Base-by-base conservation (phyloP, 2,113 vertebrate genomes). In the Pluvialis apricaria region DNA sequence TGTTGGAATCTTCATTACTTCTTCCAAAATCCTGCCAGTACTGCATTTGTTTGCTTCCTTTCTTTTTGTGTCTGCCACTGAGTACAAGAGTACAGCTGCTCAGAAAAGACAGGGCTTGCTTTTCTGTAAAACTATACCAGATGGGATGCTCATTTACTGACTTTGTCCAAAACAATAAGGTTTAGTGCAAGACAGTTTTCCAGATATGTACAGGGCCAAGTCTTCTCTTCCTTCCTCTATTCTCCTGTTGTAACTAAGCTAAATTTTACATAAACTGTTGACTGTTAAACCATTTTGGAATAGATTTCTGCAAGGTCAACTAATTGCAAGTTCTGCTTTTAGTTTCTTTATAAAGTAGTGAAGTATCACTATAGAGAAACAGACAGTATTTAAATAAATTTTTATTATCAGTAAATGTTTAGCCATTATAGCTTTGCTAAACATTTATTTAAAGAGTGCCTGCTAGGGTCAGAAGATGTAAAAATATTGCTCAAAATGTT, bases 141-240 rank as follows among this genome's bases (percentile, higher is more conserved):
- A 97, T 98, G 97, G 95, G 75, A 94, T 96, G 90, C 47, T 98
- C 96, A 96, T 98, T 98, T 97, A 79, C 77, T 89, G 75, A 96
- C 94, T 89, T 89, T 94, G 76, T 97, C 92, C 64, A 96, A 79
- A 89, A 92, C 96, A 97, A 96, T 95, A 96, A 96, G 95, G 94
- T 96, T 97, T 96, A 97, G 94, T 94, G 75, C 94, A 88, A 94
- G 94, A 90, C 36, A 86, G 57, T 60, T 83, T 97, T 97, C 96
- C 97, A 98, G 96, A 97, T 91, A 97, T 31, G 34, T 60, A 25
- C 61, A 47, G 65, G 86, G 82, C 95, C 97, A 97, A 97, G 66
- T 75, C 86, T 86, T 92, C 64, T 80, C 75, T 82, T 90, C 77
- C 94, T 87, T 82, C 93, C 77, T 89, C 47, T 75, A 61, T 76